phyloP scores from a whole-genome alignment of 2,113 vertebrate species.

The human (Homo sapiens) region GRCh38 chr13:60753501-60754000 shows the following conservation, averaged over 20 bases:
- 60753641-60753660: neutral
- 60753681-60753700: conserved; percentile 7
- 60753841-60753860: neutral
- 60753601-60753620: neutral
- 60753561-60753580: neutral
- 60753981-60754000: neutral
- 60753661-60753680: neutral
- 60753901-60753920: neutral
- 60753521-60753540: neutral
- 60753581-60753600: neutral
- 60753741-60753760: neutral
- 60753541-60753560: neutral
- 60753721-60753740: neutral
- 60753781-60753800: neutral
- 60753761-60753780: neutral
- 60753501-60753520: neutral
- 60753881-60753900: neutral
- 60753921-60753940: neutral
- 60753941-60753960: neutral
- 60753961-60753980: neutral
- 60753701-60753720: neutral
- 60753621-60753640: neutral
- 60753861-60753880: neutral
- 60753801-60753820: neutral
- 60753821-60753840: neutral